phyloP scores from a whole-genome alignment of 2,797 vertebrate species.

The Neomorphus geoffroyi region DNA sequence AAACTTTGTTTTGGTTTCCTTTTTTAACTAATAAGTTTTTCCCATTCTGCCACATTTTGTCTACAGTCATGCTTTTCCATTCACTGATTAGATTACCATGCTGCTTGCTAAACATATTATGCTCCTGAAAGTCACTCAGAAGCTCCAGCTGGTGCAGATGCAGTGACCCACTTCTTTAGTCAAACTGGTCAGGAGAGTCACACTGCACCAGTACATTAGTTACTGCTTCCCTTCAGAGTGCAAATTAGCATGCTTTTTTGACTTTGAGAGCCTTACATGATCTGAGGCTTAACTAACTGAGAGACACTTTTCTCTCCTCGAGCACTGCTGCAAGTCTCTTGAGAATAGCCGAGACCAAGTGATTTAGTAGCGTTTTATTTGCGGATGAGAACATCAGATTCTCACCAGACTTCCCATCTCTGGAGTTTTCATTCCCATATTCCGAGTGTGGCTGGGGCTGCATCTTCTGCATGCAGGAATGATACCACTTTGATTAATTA shows the following conservation, averaged over 20 bases:
- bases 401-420: background rate
- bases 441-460: background rate
- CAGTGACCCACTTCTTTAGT: conserved; percentile 22
- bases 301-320: background rate
- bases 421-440: background rate
- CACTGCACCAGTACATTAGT: background rate
- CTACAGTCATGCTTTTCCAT: conserved; percentile 59
- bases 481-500: background rate
- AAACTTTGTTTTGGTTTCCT: background rate
- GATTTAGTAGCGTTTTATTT: background rate
- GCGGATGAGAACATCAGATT: background rate
- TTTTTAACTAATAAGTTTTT: background rate
- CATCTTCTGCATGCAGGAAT: background rate
- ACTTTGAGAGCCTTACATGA: background rate
- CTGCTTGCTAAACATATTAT: conserved; percentile 59
- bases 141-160: conserved; percentile 64
- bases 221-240: conserved; percentile 6
- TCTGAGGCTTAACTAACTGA: conserved; percentile 9
- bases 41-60: conserved; percentile 30
- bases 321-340: background rate
- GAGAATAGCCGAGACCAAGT: background rate
- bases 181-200: conserved; percentile 5
- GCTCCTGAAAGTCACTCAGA: conserved; percentile 48
- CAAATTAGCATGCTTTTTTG: background rate
- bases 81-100: conserved; percentile 64